Evolutionary conservation across 2,113 vertebrate species (phyloP), one percentile per base, ranked within the genome.

Genomic region (Lampris megalopsis): DNA sequence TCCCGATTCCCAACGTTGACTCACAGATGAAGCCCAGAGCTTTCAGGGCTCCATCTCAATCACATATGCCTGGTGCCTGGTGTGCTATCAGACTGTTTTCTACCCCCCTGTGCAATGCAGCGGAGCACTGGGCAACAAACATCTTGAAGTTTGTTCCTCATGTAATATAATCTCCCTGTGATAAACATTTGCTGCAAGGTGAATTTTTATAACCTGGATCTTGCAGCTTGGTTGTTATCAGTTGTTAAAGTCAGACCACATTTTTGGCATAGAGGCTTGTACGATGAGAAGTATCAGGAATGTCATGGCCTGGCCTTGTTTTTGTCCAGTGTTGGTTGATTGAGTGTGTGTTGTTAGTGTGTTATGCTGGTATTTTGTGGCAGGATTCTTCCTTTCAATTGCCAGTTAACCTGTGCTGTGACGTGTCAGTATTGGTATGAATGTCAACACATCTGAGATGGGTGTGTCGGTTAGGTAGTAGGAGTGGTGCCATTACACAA

Each of bases 341-440:
- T 50, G 47, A 49, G 54, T 71, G 50, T 71, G 9, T 35, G 8
- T 38, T 35, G 56, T 58, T 74, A 77, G 68, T 77, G 79, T 73
- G 60, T 63, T 73, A 76, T 70, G 77, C 71, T 86, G 75, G 69
- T 72, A 79, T 84, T 71, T 91, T 76, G 3, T 64, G 40, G 54
- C 61, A 76, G 62, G 43, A 71, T 65, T 57, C 70, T 63, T 83
- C 62, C 41, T 80, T 71, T 56, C 5, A 76, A 56, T 54, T 78
- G 70, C 40, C 53, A 62, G 72, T 71, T 11, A 61, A 85, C 68
- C 83, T 92, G 63, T 89, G 88, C 86, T 85, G 79, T 89, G 87
- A 91, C 92, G 87, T 92, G 88, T 89, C 84, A 10, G 77, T 59
- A 76, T 79, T 82, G 84, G 90, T 84, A 92, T 93, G 86, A 85